These are phyloP conservation scores for Hassar affinis DNA, from an alignment of 2,113 vertebrate genomes.

Conservation along the genomic window DNA sequence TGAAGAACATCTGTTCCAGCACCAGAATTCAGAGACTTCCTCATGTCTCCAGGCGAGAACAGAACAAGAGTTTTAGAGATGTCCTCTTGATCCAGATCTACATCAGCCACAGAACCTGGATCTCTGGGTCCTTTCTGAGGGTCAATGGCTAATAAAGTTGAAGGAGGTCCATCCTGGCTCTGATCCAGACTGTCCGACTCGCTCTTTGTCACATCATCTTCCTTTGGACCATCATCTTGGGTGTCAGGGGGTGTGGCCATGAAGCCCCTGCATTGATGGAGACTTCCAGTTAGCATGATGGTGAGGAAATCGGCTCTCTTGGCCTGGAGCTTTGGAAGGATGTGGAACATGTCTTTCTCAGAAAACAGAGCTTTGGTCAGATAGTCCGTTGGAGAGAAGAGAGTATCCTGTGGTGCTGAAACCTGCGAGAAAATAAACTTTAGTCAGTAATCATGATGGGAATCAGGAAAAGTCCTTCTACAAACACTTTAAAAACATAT, in stretches of 20 bases:
- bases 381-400: conserved; percentile 84
- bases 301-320: conserved; percentile 88
- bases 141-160: conserved; percentile 89
- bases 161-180: conserved; percentile 89
- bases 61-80: conserved; percentile 93
- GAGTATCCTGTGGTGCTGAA: conserved; percentile 71
- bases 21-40: conserved; percentile 82
- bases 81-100: conserved; percentile 89
- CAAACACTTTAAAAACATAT: not conserved
- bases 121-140: conserved; percentile 77
- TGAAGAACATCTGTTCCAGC: conserved; percentile 74
- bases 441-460: conserved; percentile 4
- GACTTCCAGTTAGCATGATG: conserved; percentile 77
- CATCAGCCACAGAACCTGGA: conserved; percentile 80
- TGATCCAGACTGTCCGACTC: conserved; percentile 86
- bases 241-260: conserved; percentile 46
- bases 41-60: conserved; percentile 93
- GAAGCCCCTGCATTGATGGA: conserved; percentile 66
- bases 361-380: conserved; percentile 78
- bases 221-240: conserved; percentile 63
- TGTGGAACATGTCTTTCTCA: conserved; percentile 80
- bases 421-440: conserved; percentile 69
- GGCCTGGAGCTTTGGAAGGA: conserved; percentile 79
- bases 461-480: not conserved
- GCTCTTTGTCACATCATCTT: conserved; percentile 78